Conservation (phyloP, 2,888 invertebrate species). For the Agonopterix alstromeriana region DNA sequence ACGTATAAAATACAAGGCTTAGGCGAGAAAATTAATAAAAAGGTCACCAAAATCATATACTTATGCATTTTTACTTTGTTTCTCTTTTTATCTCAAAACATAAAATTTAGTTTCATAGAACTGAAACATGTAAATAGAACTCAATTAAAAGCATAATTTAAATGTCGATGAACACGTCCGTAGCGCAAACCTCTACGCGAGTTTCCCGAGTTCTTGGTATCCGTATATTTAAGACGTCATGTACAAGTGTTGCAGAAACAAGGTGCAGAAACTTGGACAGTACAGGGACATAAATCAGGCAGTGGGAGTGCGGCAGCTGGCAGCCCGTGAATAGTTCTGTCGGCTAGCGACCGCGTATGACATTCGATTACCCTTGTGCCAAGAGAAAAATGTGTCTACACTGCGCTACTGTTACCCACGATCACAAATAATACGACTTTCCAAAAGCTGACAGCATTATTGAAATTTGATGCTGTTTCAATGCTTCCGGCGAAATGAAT, state of each 20-base stretch:
- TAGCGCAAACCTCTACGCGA: conserved; percentile 11
- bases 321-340: conserved; percentile 57
- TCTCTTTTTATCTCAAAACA: too few relatives aligned
- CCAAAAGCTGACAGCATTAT: neutral
- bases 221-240: conserved; percentile 62
- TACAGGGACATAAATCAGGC: conserved; percentile 62
- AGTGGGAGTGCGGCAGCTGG: conserved; percentile 47
- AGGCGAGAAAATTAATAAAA: too few relatives aligned
- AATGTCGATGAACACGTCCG: conserved; percentile 18
- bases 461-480: neutral
- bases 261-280: conserved; percentile 70
- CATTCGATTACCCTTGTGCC: conserved; percentile 59
- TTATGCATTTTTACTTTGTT: too few relatives aligned
- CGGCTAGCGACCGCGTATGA: conserved; percentile 57
- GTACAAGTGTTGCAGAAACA: conserved; percentile 66
- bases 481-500: too few relatives aligned
- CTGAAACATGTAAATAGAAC: neutral
- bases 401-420: neutral
- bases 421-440: too few relatives aligned
- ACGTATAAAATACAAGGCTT: too few relatives aligned
- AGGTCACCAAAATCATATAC: too few relatives aligned
- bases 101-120: too few relatives aligned
- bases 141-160: conserved; percentile 10
- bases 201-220: conserved; percentile 32
- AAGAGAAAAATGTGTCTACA: conserved; percentile 5